A percentile compares a stretch with the other conserved stretches of the same genome.
phyloP scores from a whole-genome alignment of 2,113 vertebrate species.

The Cyprinodon tularosa region DNA sequence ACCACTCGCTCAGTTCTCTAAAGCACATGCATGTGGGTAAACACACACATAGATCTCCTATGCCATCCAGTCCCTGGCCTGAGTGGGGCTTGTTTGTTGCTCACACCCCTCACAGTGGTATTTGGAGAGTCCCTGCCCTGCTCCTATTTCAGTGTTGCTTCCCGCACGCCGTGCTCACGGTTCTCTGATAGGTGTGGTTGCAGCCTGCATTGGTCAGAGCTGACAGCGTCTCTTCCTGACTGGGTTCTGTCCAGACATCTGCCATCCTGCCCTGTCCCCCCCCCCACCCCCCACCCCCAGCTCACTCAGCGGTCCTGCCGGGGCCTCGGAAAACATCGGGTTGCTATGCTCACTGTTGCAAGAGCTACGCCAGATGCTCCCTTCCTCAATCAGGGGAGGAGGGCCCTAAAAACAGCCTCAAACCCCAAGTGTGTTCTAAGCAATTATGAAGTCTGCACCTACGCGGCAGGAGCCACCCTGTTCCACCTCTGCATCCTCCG shows the following conservation, averaged over 20 bases:
- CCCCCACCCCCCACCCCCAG: no score
- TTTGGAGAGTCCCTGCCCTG: slow-evolving; percentile 73
- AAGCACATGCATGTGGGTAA: slow-evolving; percentile 57
- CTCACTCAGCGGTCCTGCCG: slow-evolving; percentile 18
- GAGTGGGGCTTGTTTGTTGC: slow-evolving; percentile 72
- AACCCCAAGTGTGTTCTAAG: background rate
- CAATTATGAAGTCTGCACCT: slow-evolving; percentile 11
- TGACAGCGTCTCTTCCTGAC: slow-evolving; percentile 60
- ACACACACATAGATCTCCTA: slow-evolving; percentile 33
- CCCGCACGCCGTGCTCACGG: slow-evolving; percentile 64
- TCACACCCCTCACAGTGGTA: slow-evolving; percentile 67
- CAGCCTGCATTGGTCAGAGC: slow-evolving; percentile 47
- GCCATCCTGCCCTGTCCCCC: slow-evolving; percentile 19
- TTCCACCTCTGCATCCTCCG: background rate
- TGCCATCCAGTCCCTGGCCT: slow-evolving; percentile 63
- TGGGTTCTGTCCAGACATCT: slow-evolving; percentile 50
- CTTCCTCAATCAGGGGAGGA: slow-evolving; percentile 6
- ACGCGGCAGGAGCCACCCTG: background rate
- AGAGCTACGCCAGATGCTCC: slow-evolving; percentile 16
- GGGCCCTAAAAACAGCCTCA: slow-evolving; percentile 1
- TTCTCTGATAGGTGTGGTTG: slow-evolving; percentile 68
- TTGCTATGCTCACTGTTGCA: slow-evolving; percentile 11
- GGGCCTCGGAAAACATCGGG: slow-evolving; percentile 12
- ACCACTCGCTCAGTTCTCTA: slow-evolving; percentile 61
- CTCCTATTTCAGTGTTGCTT: slow-evolving; percentile 77